These are phyloP conservation scores for Oreortyx pictus DNA, from an alignment of 2,797 vertebrate genomes.

Conservation along the genomic window DNA sequence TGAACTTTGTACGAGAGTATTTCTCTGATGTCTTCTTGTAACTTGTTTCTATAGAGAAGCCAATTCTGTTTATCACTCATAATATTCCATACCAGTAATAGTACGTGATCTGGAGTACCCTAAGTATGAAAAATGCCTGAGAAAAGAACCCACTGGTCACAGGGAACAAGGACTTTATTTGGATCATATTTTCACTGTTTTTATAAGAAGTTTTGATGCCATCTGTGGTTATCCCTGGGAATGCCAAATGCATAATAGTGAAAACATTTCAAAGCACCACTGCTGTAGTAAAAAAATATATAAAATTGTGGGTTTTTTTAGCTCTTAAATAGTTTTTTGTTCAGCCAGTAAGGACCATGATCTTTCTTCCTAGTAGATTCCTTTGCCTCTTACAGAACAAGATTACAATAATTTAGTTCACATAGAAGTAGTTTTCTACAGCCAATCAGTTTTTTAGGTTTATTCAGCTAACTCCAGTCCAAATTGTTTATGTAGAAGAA, in stretches of 20 bases:
- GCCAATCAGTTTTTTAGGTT: background rate
- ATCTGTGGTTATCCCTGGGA: background rate
- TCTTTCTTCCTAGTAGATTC: background rate
- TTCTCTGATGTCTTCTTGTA: background rate
- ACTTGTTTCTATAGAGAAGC: background rate
- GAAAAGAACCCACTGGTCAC: background rate
- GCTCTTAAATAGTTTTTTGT: background rate
- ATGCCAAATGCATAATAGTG: background rate
- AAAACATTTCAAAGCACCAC: slow-evolving; percentile 16
- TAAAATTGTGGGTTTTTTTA: too few species aligned
- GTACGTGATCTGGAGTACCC: background rate
- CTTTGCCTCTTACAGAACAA: background rate
- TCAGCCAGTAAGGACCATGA: slow-evolving; percentile 1
- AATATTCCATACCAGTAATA: background rate
- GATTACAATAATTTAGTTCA: background rate
- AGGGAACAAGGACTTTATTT: background rate
- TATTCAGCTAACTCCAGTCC: background rate
- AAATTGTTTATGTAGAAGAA: background rate
- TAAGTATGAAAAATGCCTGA: background rate
- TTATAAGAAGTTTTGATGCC: background rate
- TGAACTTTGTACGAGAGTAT: background rate
- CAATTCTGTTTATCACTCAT: background rate
- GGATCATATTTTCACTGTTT: background rate
- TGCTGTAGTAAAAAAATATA: background rate
- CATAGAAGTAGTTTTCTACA: background rate